Conservation (phyloP, 1,140 invertebrate species). For the Megathymus violae region DNA sequence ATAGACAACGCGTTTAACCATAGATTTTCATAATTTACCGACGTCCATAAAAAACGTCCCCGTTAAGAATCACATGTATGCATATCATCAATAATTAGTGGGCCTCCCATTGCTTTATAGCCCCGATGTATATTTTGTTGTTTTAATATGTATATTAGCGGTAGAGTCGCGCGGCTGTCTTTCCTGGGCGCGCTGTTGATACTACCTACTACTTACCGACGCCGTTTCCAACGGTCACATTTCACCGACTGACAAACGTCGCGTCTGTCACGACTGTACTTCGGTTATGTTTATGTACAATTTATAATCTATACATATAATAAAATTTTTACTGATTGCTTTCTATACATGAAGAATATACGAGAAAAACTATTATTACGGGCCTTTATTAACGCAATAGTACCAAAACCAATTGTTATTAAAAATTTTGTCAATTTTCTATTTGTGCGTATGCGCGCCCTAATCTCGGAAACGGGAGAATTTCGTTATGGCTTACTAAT, state of each 20-base stretch:
- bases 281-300: neutral
- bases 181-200: conserved; percentile 37
- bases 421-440: no score
- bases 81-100: conserved; percentile 73
- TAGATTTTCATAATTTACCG: conserved; percentile 49
- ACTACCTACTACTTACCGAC: conserved; percentile 58
- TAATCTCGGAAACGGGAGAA: no score
- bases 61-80: conserved; percentile 58
- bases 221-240: neutral
- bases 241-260: conserved; percentile 8
- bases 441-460: no score
- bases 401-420: no score
- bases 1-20: conserved; percentile 13
- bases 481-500: no score
- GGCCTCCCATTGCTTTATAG: conserved; percentile 67
- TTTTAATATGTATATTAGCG: conserved; percentile 61
- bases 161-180: conserved; percentile 52
- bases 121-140: conserved; percentile 55
- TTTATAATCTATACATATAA: no score
- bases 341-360: no score
- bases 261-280: neutral
- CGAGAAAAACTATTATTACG: no score
- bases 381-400: no score
- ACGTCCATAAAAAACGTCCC: conserved; percentile 49
- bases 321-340: no score